Evolutionary conservation across 35 echinoderm and acorn worm genomes (phyloP).

Genomic region (Antedon bifida): DNA sequence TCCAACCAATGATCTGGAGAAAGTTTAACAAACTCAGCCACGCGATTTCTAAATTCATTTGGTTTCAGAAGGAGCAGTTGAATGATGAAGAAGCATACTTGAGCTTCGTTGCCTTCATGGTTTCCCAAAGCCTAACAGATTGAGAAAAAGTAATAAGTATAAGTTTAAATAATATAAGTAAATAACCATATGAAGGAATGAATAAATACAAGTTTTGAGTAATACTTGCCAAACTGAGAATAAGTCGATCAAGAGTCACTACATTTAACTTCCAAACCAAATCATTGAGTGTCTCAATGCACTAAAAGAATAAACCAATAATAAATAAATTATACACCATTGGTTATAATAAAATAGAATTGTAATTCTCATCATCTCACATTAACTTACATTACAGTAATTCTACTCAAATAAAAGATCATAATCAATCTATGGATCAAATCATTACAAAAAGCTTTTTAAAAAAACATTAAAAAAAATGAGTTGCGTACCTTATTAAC

Average conservation of each 20-base stretch:
- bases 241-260: constrained; percentile 80
- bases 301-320: constrained; percentile 29
- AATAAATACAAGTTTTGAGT: too few relatives aligned
- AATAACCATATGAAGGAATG: too few relatives aligned
- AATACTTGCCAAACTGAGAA: constrained; percentile 91
- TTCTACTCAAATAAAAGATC: too few relatives aligned
- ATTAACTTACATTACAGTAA: too few relatives aligned
- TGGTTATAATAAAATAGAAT: too few relatives aligned
- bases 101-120: constrained; percentile 91
- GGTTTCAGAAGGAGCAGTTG: constrained; percentile 83
- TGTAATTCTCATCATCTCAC: too few relatives aligned
- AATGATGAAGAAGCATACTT: constrained; percentile 97
- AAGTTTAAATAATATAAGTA: too few relatives aligned
- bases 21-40: constrained; percentile 75
- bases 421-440: too few relatives aligned
- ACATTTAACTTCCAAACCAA: constrained; percentile 99
- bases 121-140: constrained; percentile 53
- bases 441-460: too few relatives aligned
- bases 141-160: background rate
- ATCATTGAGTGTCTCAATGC: constrained; percentile 92
- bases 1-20: constrained; percentile 86
- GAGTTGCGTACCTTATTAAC: constrained; percentile 58
- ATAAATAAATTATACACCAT: background rate
- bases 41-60: constrained; percentile 73
- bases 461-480: too few relatives aligned